Conservation (phyloP, 1,140 invertebrate species). For the Drosophila obscura region DNA sequence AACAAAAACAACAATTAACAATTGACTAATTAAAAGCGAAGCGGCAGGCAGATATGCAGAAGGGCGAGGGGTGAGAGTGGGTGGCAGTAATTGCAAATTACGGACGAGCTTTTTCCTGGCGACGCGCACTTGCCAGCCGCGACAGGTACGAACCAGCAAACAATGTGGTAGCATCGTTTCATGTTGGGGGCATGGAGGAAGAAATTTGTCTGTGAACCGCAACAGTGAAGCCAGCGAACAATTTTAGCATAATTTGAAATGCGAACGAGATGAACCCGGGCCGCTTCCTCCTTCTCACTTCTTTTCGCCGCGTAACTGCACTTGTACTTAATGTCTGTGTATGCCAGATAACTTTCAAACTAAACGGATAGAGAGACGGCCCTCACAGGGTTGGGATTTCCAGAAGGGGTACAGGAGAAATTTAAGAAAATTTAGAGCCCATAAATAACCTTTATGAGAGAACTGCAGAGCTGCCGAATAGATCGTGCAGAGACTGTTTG, state of each 20-base stretch:
- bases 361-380: too few relatives aligned
- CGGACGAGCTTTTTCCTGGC: conserved; percentile 43
- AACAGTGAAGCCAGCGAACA: conserved; percentile 40
- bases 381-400: too few relatives aligned
- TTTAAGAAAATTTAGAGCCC: too few relatives aligned
- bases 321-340: background rate
- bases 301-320: too few relatives aligned
- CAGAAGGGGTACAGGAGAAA: too few relatives aligned
- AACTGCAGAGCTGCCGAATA: too few relatives aligned
- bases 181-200: conserved; percentile 1
- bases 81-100: conserved; percentile 56
- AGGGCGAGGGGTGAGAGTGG: background rate
- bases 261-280: background rate
- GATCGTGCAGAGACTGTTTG: too few relatives aligned
- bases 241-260: conserved; percentile 72
- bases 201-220: conserved; percentile 41
- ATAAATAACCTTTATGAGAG: too few relatives aligned
- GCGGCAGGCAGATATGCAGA: background rate
- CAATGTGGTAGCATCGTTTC: conserved; percentile 41
- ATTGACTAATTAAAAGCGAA: conserved; percentile 71
- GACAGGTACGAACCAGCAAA: conserved; percentile 9
- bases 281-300: conserved; percentile 7
- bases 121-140: conserved; percentile 4
- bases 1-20: conserved; percentile 53
- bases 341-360: too few relatives aligned